These are phyloP conservation scores for Marisa cornuarietis DNA, from an alignment of 1,140 invertebrate genomes.

Conservation along the genomic window DNA sequence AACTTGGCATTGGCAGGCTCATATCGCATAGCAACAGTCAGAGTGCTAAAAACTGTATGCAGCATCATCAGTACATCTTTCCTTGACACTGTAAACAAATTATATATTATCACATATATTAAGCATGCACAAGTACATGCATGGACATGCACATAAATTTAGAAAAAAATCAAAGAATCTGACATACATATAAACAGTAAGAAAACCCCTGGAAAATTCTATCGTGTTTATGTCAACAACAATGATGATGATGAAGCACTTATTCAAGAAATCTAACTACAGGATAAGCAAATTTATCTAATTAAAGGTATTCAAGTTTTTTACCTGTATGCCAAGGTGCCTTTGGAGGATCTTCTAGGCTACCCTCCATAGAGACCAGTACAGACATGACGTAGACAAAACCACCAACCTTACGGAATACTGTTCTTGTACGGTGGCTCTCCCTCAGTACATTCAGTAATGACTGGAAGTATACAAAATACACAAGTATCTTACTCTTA, in stretches of 20 bases:
- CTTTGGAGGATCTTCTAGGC: constrained; percentile 71
- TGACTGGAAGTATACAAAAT: constrained; percentile 67
- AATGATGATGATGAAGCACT: too few species aligned
- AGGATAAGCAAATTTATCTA: too few species aligned
- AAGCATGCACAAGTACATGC: background rate
- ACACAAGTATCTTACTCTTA: background rate
- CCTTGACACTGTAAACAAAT: constrained; percentile 54
- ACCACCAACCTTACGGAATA: constrained; percentile 96
- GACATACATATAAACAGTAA: background rate
- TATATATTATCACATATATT: background rate
- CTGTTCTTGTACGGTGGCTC: constrained; percentile 93
- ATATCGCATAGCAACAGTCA: constrained; percentile 97
- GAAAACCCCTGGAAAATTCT: background rate
- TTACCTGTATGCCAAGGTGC: constrained; percentile 65
- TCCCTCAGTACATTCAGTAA: constrained; percentile 88
- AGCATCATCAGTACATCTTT: constrained; percentile 68
- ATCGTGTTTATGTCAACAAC: background rate
- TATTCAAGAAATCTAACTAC: too few species aligned
- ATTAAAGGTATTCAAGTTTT: background rate
- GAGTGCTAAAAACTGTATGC: constrained; percentile 92
- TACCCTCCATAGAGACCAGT: constrained; percentile 90
- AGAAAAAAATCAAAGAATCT: background rate
- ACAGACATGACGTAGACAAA: constrained; percentile 98
- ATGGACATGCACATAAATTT: too few species aligned
- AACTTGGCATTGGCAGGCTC: constrained; percentile 99